A percentile compares a stretch with the other conserved stretches of the same genome.
phyloP scores from a whole-genome alignment of 2,113 vertebrate species.

The Mormyrus lacerda region DNA sequence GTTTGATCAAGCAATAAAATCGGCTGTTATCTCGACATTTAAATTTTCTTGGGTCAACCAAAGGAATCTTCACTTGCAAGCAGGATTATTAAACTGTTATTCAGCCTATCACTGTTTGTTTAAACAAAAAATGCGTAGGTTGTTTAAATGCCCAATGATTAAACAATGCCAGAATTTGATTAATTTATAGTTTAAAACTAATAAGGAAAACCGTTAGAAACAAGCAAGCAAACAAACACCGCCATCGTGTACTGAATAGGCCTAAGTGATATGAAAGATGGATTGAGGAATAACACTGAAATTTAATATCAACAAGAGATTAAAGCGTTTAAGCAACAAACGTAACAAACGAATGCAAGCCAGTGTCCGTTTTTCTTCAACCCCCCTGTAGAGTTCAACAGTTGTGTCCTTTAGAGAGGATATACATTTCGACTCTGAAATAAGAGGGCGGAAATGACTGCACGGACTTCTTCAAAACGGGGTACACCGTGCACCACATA shows the following conservation, averaged over 20 bases:
- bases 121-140: background rate
- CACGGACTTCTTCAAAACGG: slow-evolving; percentile 46
- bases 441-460: slow-evolving; percentile 23
- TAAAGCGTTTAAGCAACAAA: background rate
- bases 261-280: background rate
- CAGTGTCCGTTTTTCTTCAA: background rate
- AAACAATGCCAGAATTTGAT: background rate
- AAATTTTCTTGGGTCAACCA: slow-evolving; percentile 73
- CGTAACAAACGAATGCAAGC: background rate
- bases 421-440: background rate
- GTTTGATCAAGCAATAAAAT: slow-evolving; percentile 97
- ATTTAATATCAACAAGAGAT: background rate
- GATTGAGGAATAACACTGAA: background rate
- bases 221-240: background rate
- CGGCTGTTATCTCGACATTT: slow-evolving; percentile 78
- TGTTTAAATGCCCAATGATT: background rate
- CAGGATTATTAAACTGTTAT: slow-evolving; percentile 62
- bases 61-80: slow-evolving; percentile 64
- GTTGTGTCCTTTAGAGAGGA: background rate
- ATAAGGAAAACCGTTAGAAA: background rate
- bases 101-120: background rate
- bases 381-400: background rate
- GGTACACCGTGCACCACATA: slow-evolving; percentile 38
- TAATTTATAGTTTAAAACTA: background rate
- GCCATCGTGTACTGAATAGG: background rate